These are phyloP conservation scores for Heteromormyrus szaboi DNA, from an alignment of 2,797 vertebrate species.

Conservation along the genomic window DNA sequence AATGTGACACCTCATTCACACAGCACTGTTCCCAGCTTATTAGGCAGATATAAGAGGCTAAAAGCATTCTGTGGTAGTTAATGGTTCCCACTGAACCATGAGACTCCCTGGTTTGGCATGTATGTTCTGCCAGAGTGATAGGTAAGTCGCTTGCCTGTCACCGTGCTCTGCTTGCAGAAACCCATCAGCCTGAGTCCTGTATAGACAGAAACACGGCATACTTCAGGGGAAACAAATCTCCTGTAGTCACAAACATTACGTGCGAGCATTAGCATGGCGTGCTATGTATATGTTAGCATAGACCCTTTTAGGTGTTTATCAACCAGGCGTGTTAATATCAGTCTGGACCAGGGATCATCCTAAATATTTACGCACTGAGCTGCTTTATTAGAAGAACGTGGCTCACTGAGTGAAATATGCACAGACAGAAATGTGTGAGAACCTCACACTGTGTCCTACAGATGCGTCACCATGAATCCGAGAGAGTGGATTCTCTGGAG, in stretches of 20 bases:
- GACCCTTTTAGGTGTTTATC: constrained; percentile 8
- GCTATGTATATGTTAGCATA: background rate
- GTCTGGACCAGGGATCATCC: background rate
- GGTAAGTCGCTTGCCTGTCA: background rate
- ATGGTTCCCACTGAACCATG: background rate
- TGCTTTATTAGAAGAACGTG: background rate
- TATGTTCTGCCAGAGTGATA: constrained; percentile 18
- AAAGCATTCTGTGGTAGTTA: background rate
- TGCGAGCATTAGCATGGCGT: background rate
- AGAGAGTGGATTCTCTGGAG: background rate
- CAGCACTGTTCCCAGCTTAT: background rate
- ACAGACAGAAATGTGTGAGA: background rate
- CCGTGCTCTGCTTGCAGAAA: background rate
- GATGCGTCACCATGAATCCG: background rate
- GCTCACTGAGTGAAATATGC: background rate
- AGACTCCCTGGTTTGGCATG: background rate
- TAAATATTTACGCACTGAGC: background rate
- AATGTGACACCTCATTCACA: background rate
- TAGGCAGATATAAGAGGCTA: background rate
- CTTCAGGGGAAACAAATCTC: constrained; percentile 13
- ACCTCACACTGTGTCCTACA: background rate
- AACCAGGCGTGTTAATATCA: background rate
- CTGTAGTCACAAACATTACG: constrained; percentile 18
- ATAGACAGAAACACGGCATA: background rate
- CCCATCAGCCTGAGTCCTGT: constrained; percentile 13